Evolutionary conservation across 92 coral and sea anemone species (phyloP).

Genomic region (Muricea muricata): DNA sequence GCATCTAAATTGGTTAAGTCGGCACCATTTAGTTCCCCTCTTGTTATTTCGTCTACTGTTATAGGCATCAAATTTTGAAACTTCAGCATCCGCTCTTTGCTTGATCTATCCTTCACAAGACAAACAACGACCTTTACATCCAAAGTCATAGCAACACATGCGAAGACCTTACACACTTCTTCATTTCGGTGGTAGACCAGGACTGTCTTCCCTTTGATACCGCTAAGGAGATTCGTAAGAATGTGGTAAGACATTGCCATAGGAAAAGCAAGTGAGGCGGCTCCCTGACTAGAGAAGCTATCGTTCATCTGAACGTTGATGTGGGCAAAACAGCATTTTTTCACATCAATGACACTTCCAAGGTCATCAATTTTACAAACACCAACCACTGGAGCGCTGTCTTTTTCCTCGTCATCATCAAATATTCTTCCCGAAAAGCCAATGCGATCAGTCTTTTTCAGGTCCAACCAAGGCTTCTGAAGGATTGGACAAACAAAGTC

Average conservation of each 20-base stretch:
- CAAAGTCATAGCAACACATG: background rate
- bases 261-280: background rate
- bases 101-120: background rate
- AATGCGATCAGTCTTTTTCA: background rate
- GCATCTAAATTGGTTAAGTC: constrained; percentile 10
- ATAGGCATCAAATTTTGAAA: background rate
- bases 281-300: background rate
- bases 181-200: background rate
- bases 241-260: constrained; percentile 28
- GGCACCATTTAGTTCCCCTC: background rate
- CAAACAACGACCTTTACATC: background rate
- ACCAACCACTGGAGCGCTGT: background rate
- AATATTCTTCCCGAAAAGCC: background rate
- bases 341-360: background rate
- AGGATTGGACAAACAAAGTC: constrained; percentile 5
- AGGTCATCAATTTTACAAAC: constrained; percentile 4
- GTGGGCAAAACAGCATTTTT: background rate
- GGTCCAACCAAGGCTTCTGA: background rate
- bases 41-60: background rate
- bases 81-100: background rate
- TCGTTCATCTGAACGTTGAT: background rate
- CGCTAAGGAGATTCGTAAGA: background rate
- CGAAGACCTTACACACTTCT: background rate
- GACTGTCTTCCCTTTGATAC: constrained; percentile 8
- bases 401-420: too few species aligned